Conservation (phyloP, 2,888 invertebrate species). For the Antitype chi region DNA sequence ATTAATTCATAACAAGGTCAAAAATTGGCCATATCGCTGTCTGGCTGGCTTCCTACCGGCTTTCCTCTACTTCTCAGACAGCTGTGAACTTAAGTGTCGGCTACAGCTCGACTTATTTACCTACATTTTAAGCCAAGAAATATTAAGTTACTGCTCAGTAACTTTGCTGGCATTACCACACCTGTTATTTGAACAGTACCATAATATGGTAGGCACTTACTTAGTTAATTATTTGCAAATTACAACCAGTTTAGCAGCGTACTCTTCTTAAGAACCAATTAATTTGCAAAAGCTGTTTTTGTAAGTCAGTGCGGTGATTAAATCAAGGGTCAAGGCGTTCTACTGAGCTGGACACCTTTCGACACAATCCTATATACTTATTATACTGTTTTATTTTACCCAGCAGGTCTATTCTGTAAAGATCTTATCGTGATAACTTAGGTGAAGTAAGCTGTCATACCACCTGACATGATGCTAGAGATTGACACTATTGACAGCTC, state of each 20-base stretch:
- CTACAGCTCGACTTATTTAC: neutral
- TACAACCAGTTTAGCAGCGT: constrained; percentile 19
- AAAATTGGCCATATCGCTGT: neutral
- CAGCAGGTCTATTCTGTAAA: no score
- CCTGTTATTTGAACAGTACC: constrained; percentile 4
- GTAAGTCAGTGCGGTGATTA: neutral
- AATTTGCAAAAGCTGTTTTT: constrained; percentile 15
- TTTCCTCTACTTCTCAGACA: constrained; percentile 18
- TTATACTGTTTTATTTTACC: no score
- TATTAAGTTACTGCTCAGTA: constrained; percentile 5
- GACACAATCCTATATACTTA: neutral
- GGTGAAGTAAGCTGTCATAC: no score
- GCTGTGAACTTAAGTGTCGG: constrained; percentile 7
- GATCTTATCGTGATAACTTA: no score
- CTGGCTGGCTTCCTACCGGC: neutral
- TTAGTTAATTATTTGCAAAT: constrained; percentile 9
- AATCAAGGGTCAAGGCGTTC: constrained; percentile 12
- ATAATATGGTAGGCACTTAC: neutral
- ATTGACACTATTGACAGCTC: no score
- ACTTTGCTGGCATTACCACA: neutral
- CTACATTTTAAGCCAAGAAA: neutral
- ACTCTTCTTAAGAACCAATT: neutral
- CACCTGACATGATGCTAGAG: no score
- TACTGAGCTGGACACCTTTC: neutral
- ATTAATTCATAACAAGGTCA: constrained; percentile 1